These are phyloP conservation scores for Glaucidium brasilianum DNA, from an alignment of 2,113 vertebrate genomes.

Conservation along the genomic window DNA sequence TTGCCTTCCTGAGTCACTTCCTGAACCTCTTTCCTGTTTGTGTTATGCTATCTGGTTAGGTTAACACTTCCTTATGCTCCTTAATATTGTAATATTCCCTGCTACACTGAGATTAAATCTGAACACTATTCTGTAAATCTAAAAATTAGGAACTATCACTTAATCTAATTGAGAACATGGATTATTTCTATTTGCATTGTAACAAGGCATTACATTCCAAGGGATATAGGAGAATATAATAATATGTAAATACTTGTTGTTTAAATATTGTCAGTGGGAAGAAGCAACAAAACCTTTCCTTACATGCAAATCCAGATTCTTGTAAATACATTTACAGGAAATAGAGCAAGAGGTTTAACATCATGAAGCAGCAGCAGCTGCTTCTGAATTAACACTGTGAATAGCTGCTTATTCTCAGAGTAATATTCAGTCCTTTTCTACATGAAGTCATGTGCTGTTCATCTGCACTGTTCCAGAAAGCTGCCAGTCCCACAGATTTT, in stretches of 20 bases:
- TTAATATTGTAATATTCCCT: background rate
- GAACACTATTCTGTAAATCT: background rate
- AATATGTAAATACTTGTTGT: background rate
- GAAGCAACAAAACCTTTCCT: constrained; percentile 5
- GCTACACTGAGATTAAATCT: background rate
- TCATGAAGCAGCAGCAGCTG: background rate
- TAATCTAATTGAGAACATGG: background rate
- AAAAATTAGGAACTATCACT: background rate
- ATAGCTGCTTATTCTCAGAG: background rate
- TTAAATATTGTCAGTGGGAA: background rate
- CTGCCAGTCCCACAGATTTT: background rate
- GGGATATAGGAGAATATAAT: background rate
- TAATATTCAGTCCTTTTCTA: background rate
- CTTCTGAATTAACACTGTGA: background rate
- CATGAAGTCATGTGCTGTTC: background rate
- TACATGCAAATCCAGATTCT: constrained; percentile 7
- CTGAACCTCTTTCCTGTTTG: background rate
- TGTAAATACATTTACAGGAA: background rate
- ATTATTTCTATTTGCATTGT: constrained; percentile 1
- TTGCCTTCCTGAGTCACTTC: background rate
- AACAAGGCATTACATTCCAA: background rate
- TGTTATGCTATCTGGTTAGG: background rate
- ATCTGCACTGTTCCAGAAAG: background rate
- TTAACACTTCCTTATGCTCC: background rate
- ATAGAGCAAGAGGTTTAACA: background rate